Evolutionary conservation across 1,140 invertebrate species (phyloP).

Genomic region (Drosophila ficusphila): DNA sequence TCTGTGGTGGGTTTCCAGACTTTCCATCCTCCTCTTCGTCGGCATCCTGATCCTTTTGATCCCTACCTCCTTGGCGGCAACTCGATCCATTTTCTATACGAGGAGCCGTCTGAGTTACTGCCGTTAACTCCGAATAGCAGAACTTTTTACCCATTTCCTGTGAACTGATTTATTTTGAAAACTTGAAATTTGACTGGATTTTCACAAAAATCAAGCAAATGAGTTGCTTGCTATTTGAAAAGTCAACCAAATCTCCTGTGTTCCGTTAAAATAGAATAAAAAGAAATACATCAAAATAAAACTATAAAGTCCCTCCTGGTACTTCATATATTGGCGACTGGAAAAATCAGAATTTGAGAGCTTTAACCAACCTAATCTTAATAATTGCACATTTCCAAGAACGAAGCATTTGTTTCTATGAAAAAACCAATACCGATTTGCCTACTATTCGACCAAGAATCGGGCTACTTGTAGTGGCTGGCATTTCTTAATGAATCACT

Average conservation of each 20-base stretch:
- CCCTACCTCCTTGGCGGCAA: neutral
- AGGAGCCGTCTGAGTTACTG: neutral
- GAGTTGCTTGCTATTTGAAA: neutral
- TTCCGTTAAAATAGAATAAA: too few relatives aligned
- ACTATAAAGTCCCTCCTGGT: too few relatives aligned
- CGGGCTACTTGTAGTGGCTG: neutral
- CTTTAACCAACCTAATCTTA: neutral
- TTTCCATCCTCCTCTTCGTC: neutral
- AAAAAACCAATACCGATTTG: neutral
- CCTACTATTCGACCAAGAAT: neutral
- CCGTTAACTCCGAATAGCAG: slow-evolving; percentile 13
- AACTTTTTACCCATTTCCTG: slow-evolving; percentile 48
- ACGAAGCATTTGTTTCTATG: neutral
- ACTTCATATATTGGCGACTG: too few relatives aligned
- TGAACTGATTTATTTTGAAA: slow-evolving; percentile 10
- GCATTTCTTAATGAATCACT: slow-evolving; percentile 4
- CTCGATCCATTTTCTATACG: neutral
- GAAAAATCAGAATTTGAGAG: neutral
- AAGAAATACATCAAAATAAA: too few relatives aligned
- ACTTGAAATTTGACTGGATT: slow-evolving; percentile 13
- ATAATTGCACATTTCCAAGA: neutral
- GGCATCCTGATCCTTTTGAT: neutral
- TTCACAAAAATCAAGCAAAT: neutral
- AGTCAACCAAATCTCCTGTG: neutral
- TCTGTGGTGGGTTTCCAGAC: neutral